These are phyloP conservation scores for Epirrhoe tristata DNA, from an alignment of 2,888 invertebrate genomes.

Conservation along the genomic window DNA sequence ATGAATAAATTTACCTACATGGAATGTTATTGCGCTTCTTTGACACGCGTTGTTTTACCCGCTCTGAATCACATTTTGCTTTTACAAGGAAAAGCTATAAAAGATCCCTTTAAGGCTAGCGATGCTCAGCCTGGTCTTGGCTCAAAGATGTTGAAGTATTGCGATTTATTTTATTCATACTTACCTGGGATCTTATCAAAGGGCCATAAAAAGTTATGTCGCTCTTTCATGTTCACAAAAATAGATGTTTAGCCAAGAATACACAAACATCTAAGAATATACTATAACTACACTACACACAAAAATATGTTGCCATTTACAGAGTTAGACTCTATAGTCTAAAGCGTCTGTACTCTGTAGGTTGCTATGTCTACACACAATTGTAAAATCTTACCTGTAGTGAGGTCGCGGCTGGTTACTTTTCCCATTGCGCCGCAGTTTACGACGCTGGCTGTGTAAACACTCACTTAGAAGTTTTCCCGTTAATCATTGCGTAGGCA, in stretches of 20 bases:
- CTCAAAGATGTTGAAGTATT: too few relatives aligned
- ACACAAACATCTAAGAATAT: neutral
- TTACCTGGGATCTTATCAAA: too few relatives aligned
- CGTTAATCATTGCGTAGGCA: neutral
- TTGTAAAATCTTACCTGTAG: neutral
- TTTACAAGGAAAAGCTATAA: neutral
- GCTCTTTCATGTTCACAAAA: neutral
- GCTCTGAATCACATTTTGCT: neutral
- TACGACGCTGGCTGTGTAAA: neutral
- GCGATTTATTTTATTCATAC: too few relatives aligned
- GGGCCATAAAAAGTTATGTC: too few relatives aligned
- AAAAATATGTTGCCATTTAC: too few relatives aligned
- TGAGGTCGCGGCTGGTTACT: neutral
- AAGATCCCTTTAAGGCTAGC: neutral
- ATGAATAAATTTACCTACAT: constrained; percentile 27
- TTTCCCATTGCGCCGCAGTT: neutral
- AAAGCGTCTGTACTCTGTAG: too few relatives aligned
- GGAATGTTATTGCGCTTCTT: constrained; percentile 10
- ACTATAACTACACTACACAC: too few relatives aligned
- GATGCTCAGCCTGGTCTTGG: neutral
- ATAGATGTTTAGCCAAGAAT: neutral
- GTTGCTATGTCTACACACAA: too few relatives aligned
- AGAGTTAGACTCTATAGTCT: too few relatives aligned
- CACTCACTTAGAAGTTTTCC: neutral
- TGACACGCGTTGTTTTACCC: constrained; percentile 3